phyloP scores from a whole-genome alignment of 92 coral and sea anemone genomes.

The Pocillopora grandis region DNA sequence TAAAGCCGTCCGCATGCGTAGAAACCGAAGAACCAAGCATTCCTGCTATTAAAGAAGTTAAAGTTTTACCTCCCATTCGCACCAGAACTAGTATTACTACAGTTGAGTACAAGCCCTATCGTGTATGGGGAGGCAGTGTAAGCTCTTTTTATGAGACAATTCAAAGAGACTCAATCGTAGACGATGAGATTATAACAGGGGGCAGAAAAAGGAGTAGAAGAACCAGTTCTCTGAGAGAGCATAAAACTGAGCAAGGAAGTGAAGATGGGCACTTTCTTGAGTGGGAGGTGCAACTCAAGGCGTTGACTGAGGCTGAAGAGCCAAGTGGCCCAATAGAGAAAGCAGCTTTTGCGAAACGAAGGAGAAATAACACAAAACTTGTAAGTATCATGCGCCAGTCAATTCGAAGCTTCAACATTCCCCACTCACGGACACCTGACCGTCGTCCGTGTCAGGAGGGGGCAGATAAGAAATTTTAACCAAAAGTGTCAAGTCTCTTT shows the following conservation, averaged over 20 bases:
- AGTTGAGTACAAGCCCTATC: neutral
- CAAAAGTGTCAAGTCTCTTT: no score
- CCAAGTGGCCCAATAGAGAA: neutral
- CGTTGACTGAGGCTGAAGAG: neutral
- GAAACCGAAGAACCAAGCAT: neutral
- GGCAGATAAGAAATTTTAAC: no score
- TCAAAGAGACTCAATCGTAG: neutral
- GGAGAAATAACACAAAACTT: conserved; percentile 2
- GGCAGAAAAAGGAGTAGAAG: neutral
- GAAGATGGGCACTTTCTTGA: neutral
- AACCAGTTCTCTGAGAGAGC: neutral
- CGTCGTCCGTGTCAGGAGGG: no score
- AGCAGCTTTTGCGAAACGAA: neutral
- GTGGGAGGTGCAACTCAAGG: conserved; percentile 4
- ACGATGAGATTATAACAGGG: conserved; percentile 20
- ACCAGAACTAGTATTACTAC: neutral
- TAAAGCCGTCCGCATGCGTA: neutral
- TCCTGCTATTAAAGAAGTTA: conserved; percentile 11
- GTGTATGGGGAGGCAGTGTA: conserved; percentile 42
- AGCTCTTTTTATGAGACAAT: conserved; percentile 28
- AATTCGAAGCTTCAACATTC: no score
- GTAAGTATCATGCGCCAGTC: neutral
- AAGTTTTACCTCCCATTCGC: conserved; percentile 48
- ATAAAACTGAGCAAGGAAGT: neutral
- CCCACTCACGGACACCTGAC: no score